These are phyloP conservation scores for Troglohyphantes excavatus DNA, from an alignment of 2,888 invertebrate genomes.

Conservation along the genomic window DNA sequence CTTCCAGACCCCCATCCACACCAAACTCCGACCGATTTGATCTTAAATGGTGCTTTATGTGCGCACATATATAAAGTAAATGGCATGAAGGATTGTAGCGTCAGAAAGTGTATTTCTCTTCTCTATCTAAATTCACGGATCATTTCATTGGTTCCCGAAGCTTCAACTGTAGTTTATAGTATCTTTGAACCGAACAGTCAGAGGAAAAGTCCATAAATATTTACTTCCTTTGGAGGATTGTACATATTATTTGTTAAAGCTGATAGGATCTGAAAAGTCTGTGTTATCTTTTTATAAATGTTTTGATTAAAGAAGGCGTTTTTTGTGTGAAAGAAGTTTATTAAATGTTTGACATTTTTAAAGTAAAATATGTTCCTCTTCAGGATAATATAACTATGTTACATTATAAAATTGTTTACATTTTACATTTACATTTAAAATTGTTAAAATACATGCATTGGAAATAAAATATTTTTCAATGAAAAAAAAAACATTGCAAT, in stretches of 20 bases:
- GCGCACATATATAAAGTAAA: conserved; percentile 56
- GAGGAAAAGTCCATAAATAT: background rate
- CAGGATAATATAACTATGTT: too few relatives aligned
- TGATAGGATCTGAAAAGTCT: too few relatives aligned
- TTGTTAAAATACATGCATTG: too few relatives aligned
- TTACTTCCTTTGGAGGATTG: background rate
- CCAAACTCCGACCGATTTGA: conserved; percentile 9
- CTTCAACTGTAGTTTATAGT: conserved; percentile 52
- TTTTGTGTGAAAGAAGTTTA: too few relatives aligned
- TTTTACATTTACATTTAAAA: too few relatives aligned
- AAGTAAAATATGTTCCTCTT: too few relatives aligned
- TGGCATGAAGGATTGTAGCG: conserved; percentile 54
- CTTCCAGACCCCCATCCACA: background rate
- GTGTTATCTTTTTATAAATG: too few relatives aligned
- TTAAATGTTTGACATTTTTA: too few relatives aligned
- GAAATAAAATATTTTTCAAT: too few relatives aligned
- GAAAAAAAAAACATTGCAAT: too few relatives aligned
- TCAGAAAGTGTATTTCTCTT: conserved; percentile 62
- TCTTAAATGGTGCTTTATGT: conserved; percentile 56
- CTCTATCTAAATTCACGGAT: conserved; percentile 64
- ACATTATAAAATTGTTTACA: too few relatives aligned
- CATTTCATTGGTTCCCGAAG: conserved; percentile 53
- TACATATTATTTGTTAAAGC: background rate
- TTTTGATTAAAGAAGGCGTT: too few relatives aligned
- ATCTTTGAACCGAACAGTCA: conserved; percentile 10